Evolutionary conservation across 2,797 vertebrate species (phyloP).

Genomic region (Chaunax sp.): DNA sequence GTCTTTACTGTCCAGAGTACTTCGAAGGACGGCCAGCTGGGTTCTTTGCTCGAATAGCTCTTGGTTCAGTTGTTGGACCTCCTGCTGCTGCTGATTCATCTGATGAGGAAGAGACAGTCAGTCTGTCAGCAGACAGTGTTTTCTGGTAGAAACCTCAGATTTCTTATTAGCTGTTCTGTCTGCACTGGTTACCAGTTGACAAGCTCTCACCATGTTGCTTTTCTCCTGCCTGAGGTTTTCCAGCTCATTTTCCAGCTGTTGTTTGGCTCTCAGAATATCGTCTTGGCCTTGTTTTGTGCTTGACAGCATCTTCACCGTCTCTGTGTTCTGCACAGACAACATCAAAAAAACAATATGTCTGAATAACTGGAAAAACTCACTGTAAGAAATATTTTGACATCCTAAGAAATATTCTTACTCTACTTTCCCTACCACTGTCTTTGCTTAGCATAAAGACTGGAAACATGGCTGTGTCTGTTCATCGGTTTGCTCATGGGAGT

Average conservation of each 20-base stretch:
- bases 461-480: no score
- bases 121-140: not conserved
- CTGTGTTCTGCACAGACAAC: conserved; percentile 67
- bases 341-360: not conserved
- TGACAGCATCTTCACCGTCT: conserved; percentile 63
- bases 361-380: not conserved
- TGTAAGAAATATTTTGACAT: not conserved
- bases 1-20: conserved; percentile 70
- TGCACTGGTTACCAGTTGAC: not conserved
- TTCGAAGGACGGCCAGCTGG: conserved; percentile 63
- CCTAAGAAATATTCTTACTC: not conserved
- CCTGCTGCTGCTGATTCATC: conserved; percentile 86
- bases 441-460: no score
- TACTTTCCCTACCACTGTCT: not conserved
- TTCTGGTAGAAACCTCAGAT: not conserved
- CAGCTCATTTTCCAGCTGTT: conserved; percentile 66
- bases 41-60: conserved; percentile 82
- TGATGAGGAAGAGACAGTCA: conserved; percentile 43
- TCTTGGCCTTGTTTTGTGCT: conserved; percentile 58
- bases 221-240: conserved; percentile 61
- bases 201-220: conserved; percentile 48
- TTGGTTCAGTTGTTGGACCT: conserved; percentile 83
- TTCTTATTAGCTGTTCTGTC: not conserved
- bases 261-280: conserved; percentile 56
- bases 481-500: no score